These are phyloP conservation scores for Lottia scabra DNA, from an alignment of 2,888 invertebrate species.

Conservation along the genomic window DNA sequence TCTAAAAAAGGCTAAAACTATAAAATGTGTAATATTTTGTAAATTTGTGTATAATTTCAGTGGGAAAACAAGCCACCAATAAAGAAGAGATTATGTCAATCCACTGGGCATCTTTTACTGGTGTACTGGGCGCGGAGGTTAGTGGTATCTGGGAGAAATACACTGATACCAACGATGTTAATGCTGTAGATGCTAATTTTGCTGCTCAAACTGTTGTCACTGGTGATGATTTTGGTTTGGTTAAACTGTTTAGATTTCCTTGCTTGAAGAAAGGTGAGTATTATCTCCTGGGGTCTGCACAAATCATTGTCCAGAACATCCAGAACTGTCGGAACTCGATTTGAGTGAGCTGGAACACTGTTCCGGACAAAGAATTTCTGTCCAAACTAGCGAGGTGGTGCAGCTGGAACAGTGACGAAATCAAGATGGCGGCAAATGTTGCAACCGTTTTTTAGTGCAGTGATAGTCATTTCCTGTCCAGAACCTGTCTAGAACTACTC, in stretches of 20 bases:
- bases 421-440: no score
- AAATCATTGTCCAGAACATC: no score
- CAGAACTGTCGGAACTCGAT: no score
- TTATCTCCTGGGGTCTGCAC: neutral
- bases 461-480: no score
- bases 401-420: no score
- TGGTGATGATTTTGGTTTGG: slow-evolving; percentile 69
- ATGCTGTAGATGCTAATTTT: slow-evolving; percentile 66
- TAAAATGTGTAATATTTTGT: no score
- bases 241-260: slow-evolving; percentile 68
- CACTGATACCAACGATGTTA: slow-evolving; percentile 69
- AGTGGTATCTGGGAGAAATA: slow-evolving; percentile 70
- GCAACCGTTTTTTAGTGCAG: no score
- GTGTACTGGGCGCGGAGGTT: slow-evolving; percentile 68
- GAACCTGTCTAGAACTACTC: no score
- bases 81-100: slow-evolving; percentile 64
- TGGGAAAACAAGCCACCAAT: slow-evolving; percentile 65
- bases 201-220: slow-evolving; percentile 62
- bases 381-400: no score
- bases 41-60: slow-evolving; percentile 37
- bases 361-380: no score
- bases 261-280: slow-evolving; percentile 65
- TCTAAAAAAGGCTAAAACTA: no score
- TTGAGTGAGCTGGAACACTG: no score
- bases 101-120: slow-evolving; percentile 67